Conservation (phyloP, 2,888 invertebrate genomes). For the Zele albiditarsus region DNA sequence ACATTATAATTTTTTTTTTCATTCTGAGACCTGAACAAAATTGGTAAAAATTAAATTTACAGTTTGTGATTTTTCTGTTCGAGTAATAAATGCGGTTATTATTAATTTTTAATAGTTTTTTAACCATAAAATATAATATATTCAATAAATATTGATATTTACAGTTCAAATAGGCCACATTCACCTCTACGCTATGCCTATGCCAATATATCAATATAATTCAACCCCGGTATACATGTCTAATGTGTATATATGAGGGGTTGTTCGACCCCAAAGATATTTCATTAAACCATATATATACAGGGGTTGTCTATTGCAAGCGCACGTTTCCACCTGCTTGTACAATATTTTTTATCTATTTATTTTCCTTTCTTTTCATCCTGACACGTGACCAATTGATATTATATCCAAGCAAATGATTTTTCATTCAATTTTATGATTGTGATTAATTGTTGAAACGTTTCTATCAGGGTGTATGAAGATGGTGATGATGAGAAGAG, state of each 20-base stretch:
- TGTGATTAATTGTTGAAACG: not conserved
- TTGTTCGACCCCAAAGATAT: constrained; percentile 37
- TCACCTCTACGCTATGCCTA: constrained; percentile 25
- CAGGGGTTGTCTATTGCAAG: constrained; percentile 22
- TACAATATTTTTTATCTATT: not conserved
- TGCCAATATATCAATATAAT: constrained; percentile 37
- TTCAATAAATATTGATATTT: not conserved
- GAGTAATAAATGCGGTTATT: not conserved
- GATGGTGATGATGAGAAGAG: not conserved
- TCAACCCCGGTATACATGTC: constrained; percentile 1
- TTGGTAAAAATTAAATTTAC: too few species aligned
- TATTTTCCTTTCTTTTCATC: not conserved
- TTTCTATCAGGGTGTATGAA: not conserved
- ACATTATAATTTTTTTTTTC: too few species aligned
- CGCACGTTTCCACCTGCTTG: constrained; percentile 38
- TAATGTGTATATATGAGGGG: not conserved
- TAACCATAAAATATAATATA: not conserved
- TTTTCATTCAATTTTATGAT: not conserved
- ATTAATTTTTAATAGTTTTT: not conserved
- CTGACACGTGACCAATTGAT: not conserved
- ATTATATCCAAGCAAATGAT: not conserved
- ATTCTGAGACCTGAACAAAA: too few species aligned
- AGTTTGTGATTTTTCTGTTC: too few species aligned
- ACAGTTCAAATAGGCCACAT: not conserved
- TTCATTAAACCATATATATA: constrained; percentile 23